Percentiles rank a stretch among this genome's conserved stretches.
phyloP scores from a whole-genome alignment of 2,888 invertebrate species.

The Saturnia pavonia region DNA sequence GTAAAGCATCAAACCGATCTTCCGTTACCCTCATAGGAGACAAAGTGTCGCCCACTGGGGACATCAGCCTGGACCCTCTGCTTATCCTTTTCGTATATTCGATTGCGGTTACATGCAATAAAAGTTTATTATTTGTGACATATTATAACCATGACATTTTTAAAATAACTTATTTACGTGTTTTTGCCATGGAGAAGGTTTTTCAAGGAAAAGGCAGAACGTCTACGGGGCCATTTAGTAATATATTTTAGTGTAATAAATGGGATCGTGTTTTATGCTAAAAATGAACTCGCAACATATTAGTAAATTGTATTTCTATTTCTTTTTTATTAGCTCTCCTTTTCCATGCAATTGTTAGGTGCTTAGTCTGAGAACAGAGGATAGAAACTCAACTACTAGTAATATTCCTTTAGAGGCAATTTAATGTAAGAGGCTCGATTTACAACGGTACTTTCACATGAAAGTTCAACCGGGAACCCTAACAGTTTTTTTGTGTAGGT shows the following conservation, averaged over 20 bases:
- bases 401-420: conserved; percentile 35
- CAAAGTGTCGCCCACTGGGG: too few relatives aligned
- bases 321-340: neutral
- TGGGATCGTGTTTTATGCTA: neutral
- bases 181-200: too few relatives aligned
- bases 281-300: neutral
- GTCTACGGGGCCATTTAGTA: too few relatives aligned
- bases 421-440: conserved; percentile 55
- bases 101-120: too few relatives aligned
- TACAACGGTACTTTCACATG: conserved; percentile 54
- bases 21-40: too few relatives aligned
- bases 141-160: neutral
- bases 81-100: too few relatives aligned
- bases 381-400: conserved; percentile 25
- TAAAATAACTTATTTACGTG: neutral
- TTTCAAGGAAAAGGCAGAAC: too few relatives aligned
- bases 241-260: too few relatives aligned
- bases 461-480: conserved; percentile 64
- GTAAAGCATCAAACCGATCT: too few relatives aligned
- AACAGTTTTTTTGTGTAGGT: conserved; percentile 80
- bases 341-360: neutral
- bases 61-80: too few relatives aligned
- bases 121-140: too few relatives aligned
- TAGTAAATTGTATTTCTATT: neutral
- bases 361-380: neutral